Conservation (phyloP, 2,797 vertebrate species). For the Chiroxiphia lanceolata region DNA sequence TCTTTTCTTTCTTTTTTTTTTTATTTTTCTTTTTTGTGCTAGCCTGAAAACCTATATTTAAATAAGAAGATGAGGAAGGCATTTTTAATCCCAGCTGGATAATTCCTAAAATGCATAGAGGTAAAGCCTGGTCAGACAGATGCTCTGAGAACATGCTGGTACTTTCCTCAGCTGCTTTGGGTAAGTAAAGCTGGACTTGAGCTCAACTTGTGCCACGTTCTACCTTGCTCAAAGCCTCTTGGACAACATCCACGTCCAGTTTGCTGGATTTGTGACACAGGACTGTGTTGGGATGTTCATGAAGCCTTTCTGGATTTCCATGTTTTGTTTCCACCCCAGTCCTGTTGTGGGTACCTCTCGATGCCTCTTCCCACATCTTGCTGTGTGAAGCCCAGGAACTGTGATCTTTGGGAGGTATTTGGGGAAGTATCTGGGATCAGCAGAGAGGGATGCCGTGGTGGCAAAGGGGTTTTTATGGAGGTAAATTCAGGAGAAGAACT, state of each 20-base stretch:
- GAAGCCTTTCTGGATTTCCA: neutral
- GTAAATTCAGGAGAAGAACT: neutral
- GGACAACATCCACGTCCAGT: rapidly evolving
- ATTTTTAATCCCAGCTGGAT: neutral
- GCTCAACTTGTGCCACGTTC: neutral
- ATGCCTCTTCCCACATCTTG: neutral
- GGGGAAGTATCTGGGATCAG: neutral
- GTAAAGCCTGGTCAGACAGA: neutral
- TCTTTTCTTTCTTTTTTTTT: neutral
- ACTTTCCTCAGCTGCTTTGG: neutral
- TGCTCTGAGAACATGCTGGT: neutral
- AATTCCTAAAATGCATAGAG: slow-evolving; percentile 30
- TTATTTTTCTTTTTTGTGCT: neutral
- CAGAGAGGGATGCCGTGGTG: neutral
- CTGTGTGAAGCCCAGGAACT: neutral
- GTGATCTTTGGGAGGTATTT: neutral
- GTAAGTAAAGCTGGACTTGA: neutral
- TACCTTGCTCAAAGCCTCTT: neutral
- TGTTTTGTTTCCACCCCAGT: neutral
- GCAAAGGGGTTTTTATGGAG: neutral
- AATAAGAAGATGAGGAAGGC: slow-evolving; percentile 1
- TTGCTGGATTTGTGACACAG: neutral
- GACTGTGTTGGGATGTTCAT: neutral
- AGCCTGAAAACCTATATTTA: slow-evolving; percentile 53
- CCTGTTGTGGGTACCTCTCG: rapidly evolving